Conservation (phyloP, 2,113 vertebrate genomes). For the Xiphophorus maculatus region DNA sequence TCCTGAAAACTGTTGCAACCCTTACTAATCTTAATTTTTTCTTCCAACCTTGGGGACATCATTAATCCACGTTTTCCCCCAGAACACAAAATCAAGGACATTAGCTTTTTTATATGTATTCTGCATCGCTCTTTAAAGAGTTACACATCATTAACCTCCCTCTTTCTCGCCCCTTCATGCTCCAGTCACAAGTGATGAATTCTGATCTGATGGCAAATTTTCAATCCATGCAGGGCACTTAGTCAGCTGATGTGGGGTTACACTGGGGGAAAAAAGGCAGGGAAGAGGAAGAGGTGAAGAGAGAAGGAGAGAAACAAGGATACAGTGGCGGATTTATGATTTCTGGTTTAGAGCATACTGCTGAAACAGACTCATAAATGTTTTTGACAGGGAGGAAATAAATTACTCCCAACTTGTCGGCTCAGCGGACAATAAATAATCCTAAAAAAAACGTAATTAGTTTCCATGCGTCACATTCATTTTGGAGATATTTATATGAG, state of each 20-base stretch:
- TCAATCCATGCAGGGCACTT: constrained; percentile 31
- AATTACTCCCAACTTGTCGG: constrained; percentile 67
- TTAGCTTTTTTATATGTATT: constrained; percentile 37
- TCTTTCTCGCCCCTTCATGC: not conserved
- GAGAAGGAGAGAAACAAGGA: constrained; percentile 29
- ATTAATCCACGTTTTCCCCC: constrained; percentile 4
- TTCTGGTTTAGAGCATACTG: constrained; percentile 62
- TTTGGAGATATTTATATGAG: constrained; percentile 60
- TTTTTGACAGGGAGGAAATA: constrained; percentile 70
- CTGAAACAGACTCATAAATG: constrained; percentile 78
- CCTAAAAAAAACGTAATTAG: constrained; percentile 66
- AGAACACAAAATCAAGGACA: constrained; percentile 26
- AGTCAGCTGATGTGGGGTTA: constrained; percentile 26
- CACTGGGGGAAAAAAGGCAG: constrained; percentile 45
- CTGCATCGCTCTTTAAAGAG: constrained; percentile 23
- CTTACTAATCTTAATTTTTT: constrained; percentile 22
- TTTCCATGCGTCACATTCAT: constrained; percentile 47
- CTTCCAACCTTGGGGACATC: constrained; percentile 1
- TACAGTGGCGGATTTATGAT: constrained; percentile 66
- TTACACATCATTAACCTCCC: constrained; percentile 29
- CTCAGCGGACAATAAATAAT: constrained; percentile 78
- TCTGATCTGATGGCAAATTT: constrained; percentile 55
- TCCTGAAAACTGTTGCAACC: constrained; percentile 10
- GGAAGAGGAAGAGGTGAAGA: constrained; percentile 18
- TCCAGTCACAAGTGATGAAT: constrained; percentile 56